These are phyloP conservation scores for Mola mola DNA, from an alignment of 2,113 vertebrate genomes.

Conservation along the genomic window DNA sequence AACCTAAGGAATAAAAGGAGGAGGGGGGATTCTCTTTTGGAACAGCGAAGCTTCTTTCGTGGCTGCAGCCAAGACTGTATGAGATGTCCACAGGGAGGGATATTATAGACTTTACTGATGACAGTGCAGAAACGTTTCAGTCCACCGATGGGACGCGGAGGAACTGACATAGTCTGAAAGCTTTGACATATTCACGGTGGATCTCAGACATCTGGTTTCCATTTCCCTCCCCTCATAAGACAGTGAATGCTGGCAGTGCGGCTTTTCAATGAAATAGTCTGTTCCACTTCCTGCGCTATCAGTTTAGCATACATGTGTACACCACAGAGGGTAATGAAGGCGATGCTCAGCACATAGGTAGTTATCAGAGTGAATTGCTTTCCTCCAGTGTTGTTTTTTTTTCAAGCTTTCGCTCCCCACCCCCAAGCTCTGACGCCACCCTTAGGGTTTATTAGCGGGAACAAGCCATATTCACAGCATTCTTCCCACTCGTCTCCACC, in stretches of 20 bases:
- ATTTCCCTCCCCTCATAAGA: constrained; percentile 77
- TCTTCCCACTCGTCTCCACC: constrained; percentile 51
- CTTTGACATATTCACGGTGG: constrained; percentile 80
- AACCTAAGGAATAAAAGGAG: constrained; percentile 63
- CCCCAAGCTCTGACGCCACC: constrained; percentile 39
- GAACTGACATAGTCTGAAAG: constrained; percentile 76
- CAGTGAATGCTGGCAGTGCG: constrained; percentile 70
- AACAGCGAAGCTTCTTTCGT: constrained; percentile 53
- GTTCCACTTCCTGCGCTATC: constrained; percentile 77
- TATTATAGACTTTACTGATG: constrained; percentile 69
- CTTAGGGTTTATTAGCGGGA: constrained; percentile 67
- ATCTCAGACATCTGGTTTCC: constrained; percentile 80
- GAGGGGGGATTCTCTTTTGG: constrained; percentile 36
- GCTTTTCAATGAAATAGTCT: constrained; percentile 78
- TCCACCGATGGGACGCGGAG: constrained; percentile 68
- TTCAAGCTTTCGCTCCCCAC: background rate
- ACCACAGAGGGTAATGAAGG: constrained; percentile 46
- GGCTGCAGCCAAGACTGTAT: constrained; percentile 51
- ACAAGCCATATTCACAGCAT: constrained; percentile 72
- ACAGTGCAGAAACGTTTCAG: constrained; percentile 70
- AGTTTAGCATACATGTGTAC: constrained; percentile 64
- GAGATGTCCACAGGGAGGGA: constrained; percentile 59
- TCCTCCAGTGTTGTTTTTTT: constrained; percentile 10
- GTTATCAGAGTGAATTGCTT: constrained; percentile 38
- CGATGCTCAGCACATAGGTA: constrained; percentile 35